Conservation (phyloP, 1,140 invertebrate genomes). For the Brachionus koreanus region DNA sequence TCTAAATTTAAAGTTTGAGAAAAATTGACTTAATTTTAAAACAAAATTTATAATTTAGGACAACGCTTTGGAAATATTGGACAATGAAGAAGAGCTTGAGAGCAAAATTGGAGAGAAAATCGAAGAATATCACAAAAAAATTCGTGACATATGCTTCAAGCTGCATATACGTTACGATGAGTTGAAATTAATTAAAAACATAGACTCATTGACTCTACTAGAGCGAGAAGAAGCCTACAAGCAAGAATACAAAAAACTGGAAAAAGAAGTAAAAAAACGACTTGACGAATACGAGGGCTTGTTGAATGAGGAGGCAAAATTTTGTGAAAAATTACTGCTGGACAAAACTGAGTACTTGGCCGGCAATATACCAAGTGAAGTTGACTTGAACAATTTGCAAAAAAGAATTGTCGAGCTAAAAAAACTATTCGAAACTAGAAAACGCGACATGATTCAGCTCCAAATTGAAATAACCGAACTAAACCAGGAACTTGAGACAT, state of each 20-base stretch:
- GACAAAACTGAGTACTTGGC: background rate
- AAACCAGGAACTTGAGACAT: background rate
- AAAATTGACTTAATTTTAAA: too few relatives aligned
- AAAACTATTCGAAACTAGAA: background rate
- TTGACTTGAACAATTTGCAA: background rate
- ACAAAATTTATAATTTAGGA: background rate
- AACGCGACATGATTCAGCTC: background rate
- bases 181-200: background rate
- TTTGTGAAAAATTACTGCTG: background rate
- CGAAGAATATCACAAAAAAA: background rate
- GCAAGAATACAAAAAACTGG: background rate
- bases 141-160: conserved; percentile 23
- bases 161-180: background rate
- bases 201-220: background rate
- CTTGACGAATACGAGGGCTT: background rate
- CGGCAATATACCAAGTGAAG: background rate
- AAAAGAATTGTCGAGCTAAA: background rate
- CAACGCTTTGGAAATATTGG: background rate
- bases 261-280: conserved; percentile 38
- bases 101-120: background rate
- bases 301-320: background rate
- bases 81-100: background rate
- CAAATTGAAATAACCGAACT: background rate
- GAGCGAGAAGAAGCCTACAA: background rate
- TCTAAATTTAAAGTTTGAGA: too few relatives aligned